These are phyloP conservation scores for Charaxes varanes DNA, from an alignment of 1,140 invertebrate genomes.

Conservation along the genomic window DNA sequence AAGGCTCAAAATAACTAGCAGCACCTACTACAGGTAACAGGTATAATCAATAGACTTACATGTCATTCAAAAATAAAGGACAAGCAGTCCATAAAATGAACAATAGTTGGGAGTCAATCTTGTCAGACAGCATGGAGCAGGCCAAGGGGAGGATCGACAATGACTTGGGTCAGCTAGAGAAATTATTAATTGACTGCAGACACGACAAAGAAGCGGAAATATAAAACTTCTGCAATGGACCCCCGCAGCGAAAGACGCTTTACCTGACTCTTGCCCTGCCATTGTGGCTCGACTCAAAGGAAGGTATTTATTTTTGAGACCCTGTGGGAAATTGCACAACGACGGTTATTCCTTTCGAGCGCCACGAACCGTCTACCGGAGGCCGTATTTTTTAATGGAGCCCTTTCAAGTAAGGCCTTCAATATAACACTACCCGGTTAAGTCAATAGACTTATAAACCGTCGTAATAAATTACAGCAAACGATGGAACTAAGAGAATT, in stretches of 20 bases:
- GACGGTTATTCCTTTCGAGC: slow-evolving; percentile 37
- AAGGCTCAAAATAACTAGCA: no score
- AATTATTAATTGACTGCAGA: slow-evolving; percentile 67
- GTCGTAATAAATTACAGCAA: no score
- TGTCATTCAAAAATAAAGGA: slow-evolving; percentile 40
- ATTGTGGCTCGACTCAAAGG: slow-evolving; percentile 60
- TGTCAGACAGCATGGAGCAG: slow-evolving; percentile 47
- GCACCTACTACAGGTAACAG: no score
- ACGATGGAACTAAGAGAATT: no score
- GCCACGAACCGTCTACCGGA: slow-evolving; percentile 32
- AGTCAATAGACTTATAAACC: no score
- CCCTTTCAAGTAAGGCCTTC: no score
- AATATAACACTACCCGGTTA: no score
- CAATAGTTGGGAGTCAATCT: slow-evolving; percentile 66
- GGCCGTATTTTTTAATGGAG: no score
- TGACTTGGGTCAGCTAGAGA: slow-evolving; percentile 64
- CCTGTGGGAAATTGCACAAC: slow-evolving; percentile 70
- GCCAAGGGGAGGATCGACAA: slow-evolving; percentile 47
- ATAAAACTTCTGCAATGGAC: slow-evolving; percentile 65
- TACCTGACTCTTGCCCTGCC: slow-evolving; percentile 70
- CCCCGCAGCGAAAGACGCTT: slow-evolving; percentile 55
- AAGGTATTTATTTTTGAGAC: slow-evolving; percentile 57
- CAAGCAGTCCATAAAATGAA: slow-evolving; percentile 57
- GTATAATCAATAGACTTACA: slow-evolving; percentile 34
- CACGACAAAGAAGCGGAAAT: slow-evolving; percentile 71